A percentile compares a stretch with the other conserved stretches of the same genome.
These are phyloP conservation scores for Enteromius treurensis DNA, from an alignment of 2,797 vertebrate species.

Conservation along the genomic window DNA sequence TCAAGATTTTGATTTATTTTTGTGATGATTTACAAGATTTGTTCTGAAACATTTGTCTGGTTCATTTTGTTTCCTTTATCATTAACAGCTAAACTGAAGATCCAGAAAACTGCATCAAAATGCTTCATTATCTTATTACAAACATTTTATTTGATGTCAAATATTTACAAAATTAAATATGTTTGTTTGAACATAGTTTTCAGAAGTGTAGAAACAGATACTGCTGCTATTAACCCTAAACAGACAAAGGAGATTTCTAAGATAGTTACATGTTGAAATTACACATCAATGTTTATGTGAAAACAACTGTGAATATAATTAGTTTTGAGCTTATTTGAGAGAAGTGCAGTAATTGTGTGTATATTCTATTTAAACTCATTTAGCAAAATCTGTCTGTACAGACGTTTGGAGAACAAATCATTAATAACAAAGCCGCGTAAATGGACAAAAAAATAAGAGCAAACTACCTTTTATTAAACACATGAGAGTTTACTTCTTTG, in stretches of 20 bases:
- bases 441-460: background rate
- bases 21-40: background rate
- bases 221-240: background rate
- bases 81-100: background rate
- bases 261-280: background rate
- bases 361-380: background rate
- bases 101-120: background rate
- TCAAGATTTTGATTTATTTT: background rate
- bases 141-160: background rate
- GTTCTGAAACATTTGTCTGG: background rate
- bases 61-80: conserved; percentile 1
- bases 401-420: background rate
- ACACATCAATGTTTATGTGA: background rate
- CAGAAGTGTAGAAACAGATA: background rate
- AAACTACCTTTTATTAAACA: background rate
- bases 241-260: background rate
- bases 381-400: background rate
- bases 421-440: background rate
- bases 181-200: background rate
- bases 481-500: background rate
- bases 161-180: background rate
- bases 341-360: background rate
- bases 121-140: background rate
- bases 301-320: background rate
- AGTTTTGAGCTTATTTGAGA: background rate